Evolutionary conservation across 2,888 invertebrate genomes (phyloP).

Genomic region (Caenorhabditis macrosperma): DNA sequence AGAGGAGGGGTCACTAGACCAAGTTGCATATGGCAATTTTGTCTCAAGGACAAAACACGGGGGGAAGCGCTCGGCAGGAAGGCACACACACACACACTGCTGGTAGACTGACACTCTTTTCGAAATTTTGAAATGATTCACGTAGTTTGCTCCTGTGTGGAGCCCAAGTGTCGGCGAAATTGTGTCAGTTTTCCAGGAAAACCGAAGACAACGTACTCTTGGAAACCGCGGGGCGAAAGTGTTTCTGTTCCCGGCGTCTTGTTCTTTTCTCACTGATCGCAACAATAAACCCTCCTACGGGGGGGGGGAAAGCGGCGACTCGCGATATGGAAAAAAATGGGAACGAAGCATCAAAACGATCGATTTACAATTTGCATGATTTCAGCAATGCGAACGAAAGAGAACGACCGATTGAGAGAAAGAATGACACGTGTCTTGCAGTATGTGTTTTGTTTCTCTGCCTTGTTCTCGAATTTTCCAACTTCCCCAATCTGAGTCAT

Average conservation of each 20-base stretch:
- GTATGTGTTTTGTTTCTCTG: no score
- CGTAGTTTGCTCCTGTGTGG: neutral
- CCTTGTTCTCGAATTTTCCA: no score
- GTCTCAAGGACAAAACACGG: neutral
- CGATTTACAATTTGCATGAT: no score
- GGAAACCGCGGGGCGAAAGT: neutral
- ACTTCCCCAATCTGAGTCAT: slow-evolving; percentile 1
- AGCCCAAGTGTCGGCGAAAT: neutral
- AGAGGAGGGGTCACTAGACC: neutral
- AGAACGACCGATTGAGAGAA: no score
- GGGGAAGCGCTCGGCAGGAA: neutral
- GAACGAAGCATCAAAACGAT: no score
- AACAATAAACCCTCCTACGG: no score
- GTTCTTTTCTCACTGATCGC: no score
- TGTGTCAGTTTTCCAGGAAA: neutral
- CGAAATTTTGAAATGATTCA: neutral
- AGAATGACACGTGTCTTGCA: no score
- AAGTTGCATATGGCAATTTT: neutral
- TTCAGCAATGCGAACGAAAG: no score
- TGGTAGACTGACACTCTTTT: neutral
- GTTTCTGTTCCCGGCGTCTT: no score
- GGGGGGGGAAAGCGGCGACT: no score
- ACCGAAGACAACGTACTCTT: neutral
- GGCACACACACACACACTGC: neutral
- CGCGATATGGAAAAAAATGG: no score